These are phyloP conservation scores for Eriosoma lanigerum DNA, from an alignment of 1,140 invertebrate genomes.

Conservation along the genomic window DNA sequence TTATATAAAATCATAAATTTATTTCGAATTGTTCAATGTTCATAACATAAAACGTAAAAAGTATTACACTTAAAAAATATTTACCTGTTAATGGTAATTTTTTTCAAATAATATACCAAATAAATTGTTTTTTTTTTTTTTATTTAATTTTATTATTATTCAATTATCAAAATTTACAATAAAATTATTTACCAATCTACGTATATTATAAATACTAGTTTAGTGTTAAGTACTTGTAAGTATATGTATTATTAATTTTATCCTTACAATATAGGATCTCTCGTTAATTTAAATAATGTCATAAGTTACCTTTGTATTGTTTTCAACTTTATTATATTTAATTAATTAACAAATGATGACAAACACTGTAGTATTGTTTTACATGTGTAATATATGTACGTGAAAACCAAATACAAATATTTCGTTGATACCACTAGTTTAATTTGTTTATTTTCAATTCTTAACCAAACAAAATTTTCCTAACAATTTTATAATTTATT, in stretches of 20 bases:
- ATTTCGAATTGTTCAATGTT: not conserved
- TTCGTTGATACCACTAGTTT: constrained; percentile 3
- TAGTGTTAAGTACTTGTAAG: constrained; percentile 37
- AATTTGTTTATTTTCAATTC: not conserved
- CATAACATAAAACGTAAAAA: not conserved
- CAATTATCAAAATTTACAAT: too few relatives aligned
- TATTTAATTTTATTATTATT: too few relatives aligned
- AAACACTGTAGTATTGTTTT: constrained; percentile 15
- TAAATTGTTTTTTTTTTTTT: too few relatives aligned
- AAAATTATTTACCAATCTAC: too few relatives aligned
- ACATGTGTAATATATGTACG: not conserved
- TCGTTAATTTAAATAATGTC: constrained; percentile 41
- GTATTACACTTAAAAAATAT: too few relatives aligned
- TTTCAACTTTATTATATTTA: constrained; percentile 26
- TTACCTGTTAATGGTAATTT: too few relatives aligned
- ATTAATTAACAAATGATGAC: not conserved
- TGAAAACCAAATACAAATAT: constrained; percentile 17
- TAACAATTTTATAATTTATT: not conserved
- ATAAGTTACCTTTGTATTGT: constrained; percentile 50
- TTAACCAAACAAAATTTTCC: not conserved
- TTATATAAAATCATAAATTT: not conserved
- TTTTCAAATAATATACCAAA: too few relatives aligned
- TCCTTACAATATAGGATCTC: constrained; percentile 37
- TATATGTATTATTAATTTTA: constrained; percentile 29
- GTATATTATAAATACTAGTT: not conserved